phyloP scores from a whole-genome alignment of 2,888 invertebrate species.

The Smittia sp. region DNA sequence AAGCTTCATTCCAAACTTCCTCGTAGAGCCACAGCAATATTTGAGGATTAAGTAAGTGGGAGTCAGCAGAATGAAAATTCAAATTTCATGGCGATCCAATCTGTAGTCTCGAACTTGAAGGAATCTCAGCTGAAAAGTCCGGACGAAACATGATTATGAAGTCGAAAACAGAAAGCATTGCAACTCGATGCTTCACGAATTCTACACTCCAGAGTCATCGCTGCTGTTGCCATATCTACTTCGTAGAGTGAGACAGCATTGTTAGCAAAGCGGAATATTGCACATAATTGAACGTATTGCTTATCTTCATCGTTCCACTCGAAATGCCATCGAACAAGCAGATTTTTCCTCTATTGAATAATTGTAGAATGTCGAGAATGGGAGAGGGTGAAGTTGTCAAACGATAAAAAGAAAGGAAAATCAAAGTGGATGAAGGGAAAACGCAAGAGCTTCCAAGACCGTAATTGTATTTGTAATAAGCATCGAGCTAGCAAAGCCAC shows the following conservation, averaged over 20 bases:
- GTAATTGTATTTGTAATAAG: constrained; percentile 38
- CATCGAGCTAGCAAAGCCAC: constrained; percentile 6
- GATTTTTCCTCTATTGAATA: constrained; percentile 17
- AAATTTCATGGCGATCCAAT: neutral
- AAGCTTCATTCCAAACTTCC: neutral
- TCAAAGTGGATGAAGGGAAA: neutral
- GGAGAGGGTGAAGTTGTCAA: neutral
- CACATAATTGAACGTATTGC: constrained; percentile 38
- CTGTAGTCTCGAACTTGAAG: neutral
- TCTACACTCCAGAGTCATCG: neutral
- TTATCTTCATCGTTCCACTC: constrained; percentile 39
- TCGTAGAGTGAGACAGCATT: neutral
- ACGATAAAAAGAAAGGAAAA: constrained; percentile 3
- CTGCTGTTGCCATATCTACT: neutral
- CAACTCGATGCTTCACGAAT: no score
- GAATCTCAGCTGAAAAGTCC: neutral
- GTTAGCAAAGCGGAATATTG: constrained; percentile 23
- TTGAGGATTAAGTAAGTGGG: neutral
- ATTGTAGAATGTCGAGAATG: neutral
- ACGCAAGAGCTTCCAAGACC: neutral
- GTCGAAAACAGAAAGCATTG: no score
- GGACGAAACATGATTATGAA: neutral
- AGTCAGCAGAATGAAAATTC: neutral
- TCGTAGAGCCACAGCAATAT: neutral
- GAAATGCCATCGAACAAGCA: constrained; percentile 32